A percentile compares a stretch with the other conserved stretches of the same genome.
Evolutionary conservation across 2,797 vertebrate species (phyloP).

Genomic region (Neosalanx taihuensis): DNA sequence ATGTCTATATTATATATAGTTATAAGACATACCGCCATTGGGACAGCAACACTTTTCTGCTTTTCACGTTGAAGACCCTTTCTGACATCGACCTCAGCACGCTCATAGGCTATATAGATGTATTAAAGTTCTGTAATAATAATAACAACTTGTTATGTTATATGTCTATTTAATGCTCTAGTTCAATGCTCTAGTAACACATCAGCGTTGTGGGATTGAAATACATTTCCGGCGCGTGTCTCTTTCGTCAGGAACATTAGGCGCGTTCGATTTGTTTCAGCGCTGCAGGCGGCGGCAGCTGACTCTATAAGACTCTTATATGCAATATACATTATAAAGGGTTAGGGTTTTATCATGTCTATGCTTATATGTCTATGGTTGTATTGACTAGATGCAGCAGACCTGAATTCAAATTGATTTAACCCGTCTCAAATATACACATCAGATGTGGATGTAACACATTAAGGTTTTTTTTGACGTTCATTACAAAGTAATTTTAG

Average conservation of each 20-base stretch:
- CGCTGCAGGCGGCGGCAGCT: too few species aligned
- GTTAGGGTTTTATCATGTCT: too few species aligned
- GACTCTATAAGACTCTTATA: too few species aligned
- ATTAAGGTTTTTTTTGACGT: too few species aligned
- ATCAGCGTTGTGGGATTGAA: slow-evolving; percentile 59
- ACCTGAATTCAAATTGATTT: too few species aligned
- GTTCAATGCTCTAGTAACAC: slow-evolving; percentile 54
- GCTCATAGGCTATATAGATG: neutral
- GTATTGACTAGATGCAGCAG: too few species aligned
- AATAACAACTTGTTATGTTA: neutral
- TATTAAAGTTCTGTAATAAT: slow-evolving; percentile 17
- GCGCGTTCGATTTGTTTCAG: too few species aligned
- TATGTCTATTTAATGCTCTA: neutral
- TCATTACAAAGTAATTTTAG: too few species aligned
- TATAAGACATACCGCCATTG: slow-evolving; percentile 63
- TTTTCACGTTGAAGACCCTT: slow-evolving; percentile 28
- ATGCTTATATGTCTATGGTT: too few species aligned
- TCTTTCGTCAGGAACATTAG: slow-evolving; percentile 43
- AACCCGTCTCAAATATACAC: too few species aligned
- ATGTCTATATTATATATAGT: neutral
- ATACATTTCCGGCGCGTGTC: slow-evolving; percentile 59
- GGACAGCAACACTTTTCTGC: slow-evolving; percentile 35
- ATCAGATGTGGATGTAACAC: too few species aligned
- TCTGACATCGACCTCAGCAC: slow-evolving; percentile 48
- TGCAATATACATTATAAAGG: too few species aligned